Evolutionary conservation across 2,113 vertebrate species (phyloP).

Genomic region (Phrynosoma platyrhinos): DNA sequence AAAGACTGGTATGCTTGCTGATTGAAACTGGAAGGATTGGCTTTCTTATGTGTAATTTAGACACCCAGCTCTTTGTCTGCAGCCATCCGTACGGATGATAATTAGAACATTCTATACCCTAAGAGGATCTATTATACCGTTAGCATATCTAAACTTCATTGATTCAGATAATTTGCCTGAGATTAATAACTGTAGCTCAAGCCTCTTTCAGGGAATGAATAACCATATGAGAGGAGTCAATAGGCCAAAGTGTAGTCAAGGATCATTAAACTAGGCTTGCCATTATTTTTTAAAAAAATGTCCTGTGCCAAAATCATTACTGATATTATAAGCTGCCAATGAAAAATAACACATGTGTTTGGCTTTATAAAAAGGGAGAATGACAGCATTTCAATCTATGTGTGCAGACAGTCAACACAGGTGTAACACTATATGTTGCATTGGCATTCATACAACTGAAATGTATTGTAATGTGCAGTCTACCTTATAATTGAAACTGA

Average conservation of each 20-base stretch:
- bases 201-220: conserved; percentile 49
- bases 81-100: background rate
- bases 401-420: conserved; percentile 32
- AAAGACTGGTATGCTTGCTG: conserved; percentile 12
- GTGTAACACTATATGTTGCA: conserved; percentile 16
- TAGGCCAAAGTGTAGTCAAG: conserved; percentile 56
- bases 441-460: conserved; percentile 16
- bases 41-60: background rate
- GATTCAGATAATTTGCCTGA: conserved; percentile 57
- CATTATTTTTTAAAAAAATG: conserved; percentile 56
- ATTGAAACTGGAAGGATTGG: background rate
- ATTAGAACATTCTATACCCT: conserved; percentile 30
- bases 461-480: conserved; percentile 2
- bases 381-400: conserved; percentile 12
- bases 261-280: conserved; percentile 60
- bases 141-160: conserved; percentile 42
- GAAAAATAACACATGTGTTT: conserved; percentile 46
- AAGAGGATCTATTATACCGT: conserved; percentile 33
- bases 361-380: conserved; percentile 21
- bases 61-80: background rate
- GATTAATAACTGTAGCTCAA: conserved; percentile 24
- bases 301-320: conserved; percentile 41
- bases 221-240: conserved; percentile 42
- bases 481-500: conserved; percentile 43
- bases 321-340: conserved; percentile 45